Conservation (phyloP, 2,113 vertebrate species). For the Colaptes auratus region DNA sequence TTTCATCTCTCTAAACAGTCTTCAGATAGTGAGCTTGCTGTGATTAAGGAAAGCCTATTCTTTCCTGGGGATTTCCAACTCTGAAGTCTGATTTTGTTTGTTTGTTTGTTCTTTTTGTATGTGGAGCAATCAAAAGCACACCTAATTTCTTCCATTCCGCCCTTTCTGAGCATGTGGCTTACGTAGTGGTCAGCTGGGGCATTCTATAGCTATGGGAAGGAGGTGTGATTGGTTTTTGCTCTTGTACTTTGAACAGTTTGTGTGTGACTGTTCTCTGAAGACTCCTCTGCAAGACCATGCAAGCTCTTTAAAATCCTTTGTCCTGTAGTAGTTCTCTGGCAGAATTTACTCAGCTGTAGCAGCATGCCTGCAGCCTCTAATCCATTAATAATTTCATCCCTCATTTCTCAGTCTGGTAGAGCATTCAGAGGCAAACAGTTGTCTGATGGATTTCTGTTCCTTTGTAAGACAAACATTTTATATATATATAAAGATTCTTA, state of each 20-base stretch:
- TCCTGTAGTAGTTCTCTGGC: background rate
- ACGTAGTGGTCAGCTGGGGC: background rate
- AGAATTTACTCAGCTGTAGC: background rate
- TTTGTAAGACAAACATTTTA: background rate
- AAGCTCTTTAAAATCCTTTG: background rate
- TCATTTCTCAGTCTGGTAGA: background rate
- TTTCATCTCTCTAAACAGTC: background rate
- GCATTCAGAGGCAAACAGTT: background rate
- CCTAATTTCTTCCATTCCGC: background rate
- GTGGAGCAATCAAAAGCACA: background rate
- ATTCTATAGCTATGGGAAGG: background rate
- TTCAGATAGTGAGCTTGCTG: background rate
- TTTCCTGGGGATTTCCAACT: background rate
- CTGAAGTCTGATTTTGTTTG: background rate
- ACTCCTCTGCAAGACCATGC: background rate
- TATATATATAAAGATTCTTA: background rate
- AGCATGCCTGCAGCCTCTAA: background rate
- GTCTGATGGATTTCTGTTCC: background rate
- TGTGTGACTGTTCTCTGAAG: background rate
- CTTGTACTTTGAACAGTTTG: background rate
- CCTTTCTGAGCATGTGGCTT: background rate
- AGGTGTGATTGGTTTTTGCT: background rate
- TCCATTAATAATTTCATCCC: background rate
- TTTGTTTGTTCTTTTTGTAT: no score
- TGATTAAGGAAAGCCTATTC: background rate